phyloP scores from a whole-genome alignment of 2,113 vertebrate species.

The Deroptyus accipitrinus region DNA sequence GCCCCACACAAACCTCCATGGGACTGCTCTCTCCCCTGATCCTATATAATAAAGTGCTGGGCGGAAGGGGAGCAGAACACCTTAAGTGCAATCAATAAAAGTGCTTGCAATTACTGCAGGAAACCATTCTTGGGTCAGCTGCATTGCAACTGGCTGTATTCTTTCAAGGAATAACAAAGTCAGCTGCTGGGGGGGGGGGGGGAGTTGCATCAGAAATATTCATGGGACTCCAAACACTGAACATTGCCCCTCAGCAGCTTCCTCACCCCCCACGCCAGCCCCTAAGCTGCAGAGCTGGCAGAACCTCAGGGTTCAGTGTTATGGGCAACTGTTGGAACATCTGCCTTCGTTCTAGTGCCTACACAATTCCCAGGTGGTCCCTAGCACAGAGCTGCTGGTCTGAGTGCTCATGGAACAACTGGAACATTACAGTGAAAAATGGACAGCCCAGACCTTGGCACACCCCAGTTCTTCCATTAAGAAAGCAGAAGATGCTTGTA shows the following conservation, averaged over 20 bases:
- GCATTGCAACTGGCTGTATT: constrained; percentile 73
- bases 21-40: neutral
- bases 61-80: constrained; percentile 68
- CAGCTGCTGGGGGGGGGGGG: constrained; percentile 12
- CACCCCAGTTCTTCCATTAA: constrained; percentile 21
- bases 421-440: neutral
- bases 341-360: neutral
- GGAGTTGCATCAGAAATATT: constrained; percentile 1
- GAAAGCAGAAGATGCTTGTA: constrained; percentile 40
- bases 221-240: constrained; percentile 40
- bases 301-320: constrained; percentile 62
- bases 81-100: constrained; percentile 77
- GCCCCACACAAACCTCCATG: neutral
- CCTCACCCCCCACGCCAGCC: constrained; percentile 20
- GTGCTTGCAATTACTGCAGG: constrained; percentile 78
- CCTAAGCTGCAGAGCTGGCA: constrained; percentile 63
- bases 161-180: constrained; percentile 71
- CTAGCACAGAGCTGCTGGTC: constrained; percentile 40
- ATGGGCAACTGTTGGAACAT: constrained; percentile 49
- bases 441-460: constrained; percentile 11
- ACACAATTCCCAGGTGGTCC: neutral
- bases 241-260: constrained; percentile 8
- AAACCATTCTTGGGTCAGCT: constrained; percentile 70
- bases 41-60: constrained; percentile 63
- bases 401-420: neutral